These are phyloP conservation scores for Agriopis marginaria DNA, from an alignment of 2,888 invertebrate species.

Conservation along the genomic window DNA sequence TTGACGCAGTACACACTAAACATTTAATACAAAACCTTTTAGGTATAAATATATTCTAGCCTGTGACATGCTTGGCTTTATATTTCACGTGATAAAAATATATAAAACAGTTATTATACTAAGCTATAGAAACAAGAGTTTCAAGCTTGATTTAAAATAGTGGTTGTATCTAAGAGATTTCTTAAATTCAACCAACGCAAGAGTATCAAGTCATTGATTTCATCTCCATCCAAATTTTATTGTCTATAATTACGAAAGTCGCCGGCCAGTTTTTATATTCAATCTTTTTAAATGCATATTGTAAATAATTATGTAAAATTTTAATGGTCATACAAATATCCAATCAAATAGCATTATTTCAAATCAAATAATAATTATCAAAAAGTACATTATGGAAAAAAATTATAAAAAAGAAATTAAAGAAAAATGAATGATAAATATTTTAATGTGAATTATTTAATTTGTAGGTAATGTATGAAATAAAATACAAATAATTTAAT, in stretches of 20 bases:
- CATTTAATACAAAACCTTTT: slow-evolving; percentile 71
- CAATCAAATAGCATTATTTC: too few relatives aligned
- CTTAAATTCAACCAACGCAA: slow-evolving; percentile 15
- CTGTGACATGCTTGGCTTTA: slow-evolving; percentile 45
- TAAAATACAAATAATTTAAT: too few relatives aligned
- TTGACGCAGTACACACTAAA: slow-evolving; percentile 33
- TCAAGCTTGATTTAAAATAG: slow-evolving; percentile 47
- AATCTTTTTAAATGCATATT: background rate
- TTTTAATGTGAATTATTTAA: too few relatives aligned
- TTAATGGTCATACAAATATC: too few relatives aligned
- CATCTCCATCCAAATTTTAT: slow-evolving; percentile 71
- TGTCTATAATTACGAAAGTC: slow-evolving; percentile 62
- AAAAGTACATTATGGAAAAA: too few relatives aligned
- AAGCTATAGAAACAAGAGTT: slow-evolving; percentile 16
- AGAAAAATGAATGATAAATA: too few relatives aligned
- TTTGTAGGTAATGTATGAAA: too few relatives aligned
- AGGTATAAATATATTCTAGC: slow-evolving; percentile 49
- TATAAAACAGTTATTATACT: slow-evolving; percentile 9
- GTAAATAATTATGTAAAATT: too few relatives aligned
- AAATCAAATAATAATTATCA: background rate
- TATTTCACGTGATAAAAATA: slow-evolving; percentile 10
- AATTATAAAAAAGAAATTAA: too few relatives aligned
- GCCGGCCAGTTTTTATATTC: background rate
- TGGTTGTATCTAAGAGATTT: background rate
- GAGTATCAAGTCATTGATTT: slow-evolving; percentile 16